phyloP scores from a whole-genome alignment of 2,888 invertebrate species.

The Trypoxylon attenuatum region DNA sequence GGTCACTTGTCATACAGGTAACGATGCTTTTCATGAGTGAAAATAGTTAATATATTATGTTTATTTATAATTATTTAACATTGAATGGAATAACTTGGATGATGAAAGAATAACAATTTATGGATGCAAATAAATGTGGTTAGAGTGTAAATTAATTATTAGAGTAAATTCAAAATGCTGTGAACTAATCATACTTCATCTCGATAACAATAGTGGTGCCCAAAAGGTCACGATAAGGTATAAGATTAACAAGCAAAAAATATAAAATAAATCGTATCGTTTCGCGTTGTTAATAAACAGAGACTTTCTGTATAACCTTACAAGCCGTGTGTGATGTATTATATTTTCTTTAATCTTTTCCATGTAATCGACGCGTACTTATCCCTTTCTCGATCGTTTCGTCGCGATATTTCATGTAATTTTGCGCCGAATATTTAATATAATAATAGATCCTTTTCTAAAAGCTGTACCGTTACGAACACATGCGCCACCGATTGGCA shows the following conservation, averaged over 20 bases:
- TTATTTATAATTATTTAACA: slow-evolving; percentile 73
- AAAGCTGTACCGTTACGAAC: no score
- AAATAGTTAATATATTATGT: slow-evolving; percentile 75
- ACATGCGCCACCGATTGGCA: no score
- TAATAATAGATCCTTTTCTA: no score
- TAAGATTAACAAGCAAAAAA: slow-evolving; percentile 32
- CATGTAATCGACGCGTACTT: not conserved
- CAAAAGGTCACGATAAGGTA: slow-evolving; percentile 44
- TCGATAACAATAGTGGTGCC: slow-evolving; percentile 48
- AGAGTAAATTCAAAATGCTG: slow-evolving; percentile 60
- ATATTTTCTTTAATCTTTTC: not conserved
- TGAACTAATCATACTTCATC: slow-evolving; percentile 47
- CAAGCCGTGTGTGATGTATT: not conserved
- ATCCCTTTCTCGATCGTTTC: not conserved
- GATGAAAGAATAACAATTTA: slow-evolving; percentile 74
- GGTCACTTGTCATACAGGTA: slow-evolving; percentile 76
- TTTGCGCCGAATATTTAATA: no score
- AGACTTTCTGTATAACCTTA: slow-evolving; percentile 5
- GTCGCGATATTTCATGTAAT: not conserved
- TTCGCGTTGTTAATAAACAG: slow-evolving; percentile 36
- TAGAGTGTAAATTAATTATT: slow-evolving; percentile 71
- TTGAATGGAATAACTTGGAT: slow-evolving; percentile 73
- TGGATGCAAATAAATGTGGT: slow-evolving; percentile 73
- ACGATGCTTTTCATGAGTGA: slow-evolving; percentile 75
- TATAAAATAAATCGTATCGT: slow-evolving; percentile 27